phyloP scores from a whole-genome alignment of 2,113 vertebrate species.

The Indicator indicator region DNA sequence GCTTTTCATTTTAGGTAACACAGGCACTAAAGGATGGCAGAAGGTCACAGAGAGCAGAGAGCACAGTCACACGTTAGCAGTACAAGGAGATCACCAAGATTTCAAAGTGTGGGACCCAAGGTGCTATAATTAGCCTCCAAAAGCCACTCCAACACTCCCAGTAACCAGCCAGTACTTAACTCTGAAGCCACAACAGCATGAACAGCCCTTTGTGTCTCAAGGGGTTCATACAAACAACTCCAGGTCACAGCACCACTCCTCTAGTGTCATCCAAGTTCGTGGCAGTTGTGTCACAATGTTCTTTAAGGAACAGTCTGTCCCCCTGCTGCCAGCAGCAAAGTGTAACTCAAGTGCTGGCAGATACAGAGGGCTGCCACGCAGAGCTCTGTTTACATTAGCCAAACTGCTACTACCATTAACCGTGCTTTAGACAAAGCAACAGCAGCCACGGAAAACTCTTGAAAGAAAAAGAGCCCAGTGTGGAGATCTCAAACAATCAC shows the following conservation, averaged over 20 bases:
- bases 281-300: not conserved
- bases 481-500: fast-evolving
- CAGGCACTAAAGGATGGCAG: not conserved
- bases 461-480: not conserved
- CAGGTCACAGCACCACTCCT: not conserved
- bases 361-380: fast-evolving
- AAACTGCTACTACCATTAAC: not conserved
- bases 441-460: fast-evolving
- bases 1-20: not conserved
- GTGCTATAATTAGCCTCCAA: conserved; percentile 23
- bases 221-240: not conserved
- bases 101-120: not conserved
- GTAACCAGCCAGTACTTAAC: not conserved
- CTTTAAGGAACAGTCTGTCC: not conserved
- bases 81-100: not conserved
- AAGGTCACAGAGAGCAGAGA: not conserved
- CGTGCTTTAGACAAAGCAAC: not conserved
- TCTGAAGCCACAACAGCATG: not conserved
- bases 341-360: not conserved
- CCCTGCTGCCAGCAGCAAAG: not conserved
- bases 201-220: not conserved
- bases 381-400: not conserved
- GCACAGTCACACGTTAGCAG: not conserved
- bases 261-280: fast-evolving
- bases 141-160: not conserved